Evolutionary conservation across 2,888 invertebrate species (phyloP).

Genomic region (Cheilosia urbana): DNA sequence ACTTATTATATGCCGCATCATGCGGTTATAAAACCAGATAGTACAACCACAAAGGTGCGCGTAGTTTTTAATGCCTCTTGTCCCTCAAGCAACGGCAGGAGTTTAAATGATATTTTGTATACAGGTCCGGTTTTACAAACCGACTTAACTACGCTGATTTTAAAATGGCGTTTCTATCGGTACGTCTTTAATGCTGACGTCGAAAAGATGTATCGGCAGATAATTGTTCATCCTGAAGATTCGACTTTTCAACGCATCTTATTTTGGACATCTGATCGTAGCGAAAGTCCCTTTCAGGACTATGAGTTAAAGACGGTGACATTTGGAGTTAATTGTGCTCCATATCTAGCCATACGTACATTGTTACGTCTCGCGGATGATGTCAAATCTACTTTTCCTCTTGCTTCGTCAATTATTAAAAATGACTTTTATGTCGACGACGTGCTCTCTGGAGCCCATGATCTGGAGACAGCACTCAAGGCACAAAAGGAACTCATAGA

Average conservation of each 20-base stretch:
- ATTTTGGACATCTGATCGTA: slow-evolving; percentile 45
- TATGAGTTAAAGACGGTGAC: slow-evolving; percentile 3
- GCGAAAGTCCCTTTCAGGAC: background rate
- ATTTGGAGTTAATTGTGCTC: background rate
- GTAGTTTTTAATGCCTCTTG: no score
- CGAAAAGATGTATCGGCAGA: slow-evolving; percentile 77
- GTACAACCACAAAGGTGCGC: no score
- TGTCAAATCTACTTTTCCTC: no score
- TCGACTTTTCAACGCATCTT: slow-evolving; percentile 22
- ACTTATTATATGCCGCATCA: slow-evolving; percentile 29
- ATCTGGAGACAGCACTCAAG: slow-evolving; percentile 29
- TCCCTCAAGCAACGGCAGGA: no score
- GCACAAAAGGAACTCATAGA: slow-evolving; percentile 25
- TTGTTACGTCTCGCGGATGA: no score
- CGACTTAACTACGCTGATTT: no score
- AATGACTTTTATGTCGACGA: slow-evolving; percentile 59
- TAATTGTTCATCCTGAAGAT: slow-evolving; percentile 19
- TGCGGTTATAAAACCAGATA: no score
- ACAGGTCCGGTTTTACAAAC: no score
- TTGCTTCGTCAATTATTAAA: slow-evolving; percentile 19
- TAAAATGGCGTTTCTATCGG: no score
- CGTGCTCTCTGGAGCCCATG: slow-evolving; percentile 46
- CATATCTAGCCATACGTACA: no score
- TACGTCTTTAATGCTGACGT: slow-evolving; percentile 77
- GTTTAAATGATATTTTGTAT: no score